Evolutionary conservation across 2,113 vertebrate species (phyloP), one percentile per base, ranked within the genome.

Genomic region (Cavia aperea): DNA sequence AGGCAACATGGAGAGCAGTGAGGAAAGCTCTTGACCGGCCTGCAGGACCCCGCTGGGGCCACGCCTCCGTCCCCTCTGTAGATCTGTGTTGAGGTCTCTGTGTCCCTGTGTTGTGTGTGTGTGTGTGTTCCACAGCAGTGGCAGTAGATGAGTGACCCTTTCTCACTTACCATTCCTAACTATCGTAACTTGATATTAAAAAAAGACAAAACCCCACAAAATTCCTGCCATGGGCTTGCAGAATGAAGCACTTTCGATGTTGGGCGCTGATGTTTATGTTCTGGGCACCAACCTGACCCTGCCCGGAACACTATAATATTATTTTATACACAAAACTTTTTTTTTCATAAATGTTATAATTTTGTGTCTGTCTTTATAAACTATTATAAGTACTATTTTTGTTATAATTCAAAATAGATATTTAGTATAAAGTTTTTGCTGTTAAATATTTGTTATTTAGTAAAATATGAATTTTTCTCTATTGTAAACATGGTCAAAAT

Each of bases 391-490:
- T 99, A 97, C 98, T 99, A 99, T 99, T 99, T 99, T 99, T 99
- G 98, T 99, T 99, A 98, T 99, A 98, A 99, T 98, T 98, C 98
- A 98, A 98, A 99, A 98, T 99, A 99, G 99, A 99, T 98, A 98
- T 99, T 98, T 99, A 99, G 99, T 98, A 98, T 98, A 98, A 98
- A 98, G 98, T 97, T 98, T 97, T 98, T 97, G 98, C 98, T 99
- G 98, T 98, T 99, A 99, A 99, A 99, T 99, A 99, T 98, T 98
- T 99, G 98, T 98, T 99, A 98, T 99, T 98, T 98, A 99, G 99
- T 98, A 98, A 98, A 98, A 97, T 98, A 98, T 98, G 98, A 97
- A 98, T 98, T 98, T 96, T 97, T 96, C 97, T 98, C 97, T 98
- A 98, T 99, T 99, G 98, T 99, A 99, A 98, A 98, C 98, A 97